These are phyloP conservation scores for Drosophila arizonae DNA, from an alignment of 1,140 invertebrate genomes.

Conservation along the genomic window DNA sequence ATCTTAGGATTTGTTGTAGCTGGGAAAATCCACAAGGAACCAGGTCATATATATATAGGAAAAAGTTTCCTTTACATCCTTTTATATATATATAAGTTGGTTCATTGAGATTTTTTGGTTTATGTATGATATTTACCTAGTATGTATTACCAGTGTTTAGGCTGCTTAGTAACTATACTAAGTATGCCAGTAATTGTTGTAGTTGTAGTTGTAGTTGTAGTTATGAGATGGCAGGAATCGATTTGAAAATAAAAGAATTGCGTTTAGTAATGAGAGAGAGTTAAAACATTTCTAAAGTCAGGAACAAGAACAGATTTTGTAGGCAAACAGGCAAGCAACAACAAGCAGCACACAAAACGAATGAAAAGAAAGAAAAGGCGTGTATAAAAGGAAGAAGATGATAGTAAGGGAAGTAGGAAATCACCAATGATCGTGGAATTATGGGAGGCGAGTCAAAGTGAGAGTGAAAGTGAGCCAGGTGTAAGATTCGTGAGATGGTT, in stretches of 20 bases:
- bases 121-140: slow-evolving; percentile 68
- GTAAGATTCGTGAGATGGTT: slow-evolving; percentile 9
- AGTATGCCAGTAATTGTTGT: slow-evolving; percentile 45
- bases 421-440: slow-evolving; percentile 20
- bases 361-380: slow-evolving; percentile 24
- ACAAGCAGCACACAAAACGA: slow-evolving; percentile 75
- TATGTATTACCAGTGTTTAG: slow-evolving; percentile 68
- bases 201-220: slow-evolving; percentile 19
- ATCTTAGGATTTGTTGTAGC: no score
- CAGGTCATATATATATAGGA: no score
- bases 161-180: slow-evolving; percentile 77
- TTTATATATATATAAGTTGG: no score
- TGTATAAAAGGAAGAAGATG: not conserved
- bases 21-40: no score
- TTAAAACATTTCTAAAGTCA: slow-evolving; percentile 16
- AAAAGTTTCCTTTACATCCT: no score
- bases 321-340: slow-evolving; percentile 82
- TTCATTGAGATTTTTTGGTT: no score
- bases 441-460: slow-evolving; percentile 44
- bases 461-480: slow-evolving; percentile 7
- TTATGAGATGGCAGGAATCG: slow-evolving; percentile 26
- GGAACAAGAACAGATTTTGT: slow-evolving; percentile 66
- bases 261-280: slow-evolving; percentile 33
- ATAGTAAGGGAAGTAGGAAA: not conserved
- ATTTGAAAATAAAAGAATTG: slow-evolving; percentile 41